Base-by-base conservation (phyloP, 2,113 vertebrate species). In the Acrocephalus kingi region DNA sequence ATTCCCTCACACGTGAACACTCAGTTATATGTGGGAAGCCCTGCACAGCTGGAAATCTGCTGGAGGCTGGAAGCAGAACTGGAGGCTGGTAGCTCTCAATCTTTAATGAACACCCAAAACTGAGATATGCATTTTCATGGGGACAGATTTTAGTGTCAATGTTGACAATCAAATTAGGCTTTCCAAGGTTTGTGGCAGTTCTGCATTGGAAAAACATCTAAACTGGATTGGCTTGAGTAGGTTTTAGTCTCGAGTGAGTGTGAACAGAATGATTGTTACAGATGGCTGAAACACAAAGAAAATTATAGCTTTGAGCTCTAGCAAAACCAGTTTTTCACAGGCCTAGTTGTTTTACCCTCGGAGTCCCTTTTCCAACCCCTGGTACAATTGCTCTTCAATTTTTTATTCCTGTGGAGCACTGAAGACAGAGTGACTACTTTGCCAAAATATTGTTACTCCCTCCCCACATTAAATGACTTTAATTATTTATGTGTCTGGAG, bases 1-100 rank as follows among this genome's bases (percentile, higher is more conserved):
- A 58, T 66, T 89, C 21, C 22, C 37, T 89, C 18, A 22, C 15
- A 12, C 0, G 0, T 13, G 37, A 17, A 11, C 2, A 21, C 28
- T 43, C 7, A n/a, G 21, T 30, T 30, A 3, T 30, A 33, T 13
- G 3, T 33, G 41, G 1, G 4, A n/a, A 24, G 2, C 6, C 7
- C 22, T 67, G 52, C 22, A 41, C 9, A 27, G 33, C 16, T 69
- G 49, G 22, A 88, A 78, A 21, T 39, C 30, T 81, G 7, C 43
- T 71, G 37, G 51, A 71, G 17, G 39, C 15, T 83, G 25, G 11
- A 35, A 35, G 17, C 13, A 82, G 37, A 58, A 13, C n/a, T n/a
- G 28, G 37, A 41, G 11, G 19, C 35, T 84, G 45, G 8, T 30
- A 11, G 17, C 22, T 72, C 43, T 92, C 20, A 35, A 0, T 54